A percentile compares a stretch with the other conserved stretches of the same genome.
Conservation (phyloP, 2,888 invertebrate species). For the Merodon equestris region DNA sequence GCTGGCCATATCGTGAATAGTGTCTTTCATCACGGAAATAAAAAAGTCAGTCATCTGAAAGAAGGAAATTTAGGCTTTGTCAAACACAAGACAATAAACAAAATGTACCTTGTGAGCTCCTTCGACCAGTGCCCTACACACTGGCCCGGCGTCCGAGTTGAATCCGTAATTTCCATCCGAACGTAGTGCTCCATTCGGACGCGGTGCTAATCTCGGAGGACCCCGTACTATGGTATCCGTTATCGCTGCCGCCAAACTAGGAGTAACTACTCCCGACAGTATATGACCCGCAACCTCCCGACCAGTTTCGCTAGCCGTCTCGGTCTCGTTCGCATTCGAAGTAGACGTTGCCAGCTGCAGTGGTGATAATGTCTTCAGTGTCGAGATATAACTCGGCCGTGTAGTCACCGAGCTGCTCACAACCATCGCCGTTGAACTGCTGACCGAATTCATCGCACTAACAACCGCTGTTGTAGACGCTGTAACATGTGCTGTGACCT, state of each 20-base stretch:
- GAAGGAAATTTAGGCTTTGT: neutral
- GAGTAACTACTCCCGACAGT: conserved; percentile 76
- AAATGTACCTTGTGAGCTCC: conserved; percentile 81
- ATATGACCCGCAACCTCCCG: conserved; percentile 74
- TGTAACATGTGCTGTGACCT: conserved; percentile 3
- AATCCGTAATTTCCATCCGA: conserved; percentile 78
- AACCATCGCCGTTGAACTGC: conserved; percentile 26
- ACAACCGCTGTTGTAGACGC: conserved; percentile 15
- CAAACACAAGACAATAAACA: neutral
- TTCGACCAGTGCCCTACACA: conserved; percentile 81
- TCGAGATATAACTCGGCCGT: conserved; percentile 5
- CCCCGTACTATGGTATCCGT: conserved; percentile 76
- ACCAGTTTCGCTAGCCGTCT: conserved; percentile 3
- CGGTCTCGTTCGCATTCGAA: neutral
- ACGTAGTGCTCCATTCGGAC: conserved; percentile 79
- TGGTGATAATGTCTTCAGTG: conserved; percentile 72
- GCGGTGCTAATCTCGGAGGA: conserved; percentile 79
- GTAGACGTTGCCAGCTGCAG: conserved; percentile 51
- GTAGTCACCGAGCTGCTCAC: conserved; percentile 40
- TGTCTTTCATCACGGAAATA: conserved; percentile 84
- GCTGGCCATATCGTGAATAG: conserved; percentile 82
- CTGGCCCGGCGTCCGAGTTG: conserved; percentile 81
- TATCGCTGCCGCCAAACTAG: conserved; percentile 73
- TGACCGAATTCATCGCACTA: neutral
- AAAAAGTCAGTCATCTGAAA: conserved; percentile 84